Evolutionary conservation across 1,140 invertebrate genomes (phyloP), one percentile per base, ranked within the genome.

Genomic region (Stratiolaelaps scimitus): DNA sequence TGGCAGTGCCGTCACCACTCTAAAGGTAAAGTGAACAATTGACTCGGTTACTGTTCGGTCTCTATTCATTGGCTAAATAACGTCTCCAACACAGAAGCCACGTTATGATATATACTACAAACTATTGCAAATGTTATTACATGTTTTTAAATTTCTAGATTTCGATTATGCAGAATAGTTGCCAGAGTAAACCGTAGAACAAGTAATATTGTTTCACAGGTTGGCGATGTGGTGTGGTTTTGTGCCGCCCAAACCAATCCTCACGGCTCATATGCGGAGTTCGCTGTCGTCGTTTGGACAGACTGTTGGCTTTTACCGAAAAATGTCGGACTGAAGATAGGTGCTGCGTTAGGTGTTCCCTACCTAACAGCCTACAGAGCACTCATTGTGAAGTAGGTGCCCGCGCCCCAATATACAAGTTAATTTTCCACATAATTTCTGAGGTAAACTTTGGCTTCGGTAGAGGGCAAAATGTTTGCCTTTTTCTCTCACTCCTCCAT

Each of bases 331-430:
- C 82, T 79, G 70, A 70, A 73, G n/a, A 74, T 83, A 72, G 81
- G 82, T 43, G 80, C 81, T 15, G 74, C 75, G 19, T 67, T 83
- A 19, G 81, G 80, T 45, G 74, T 82, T 23, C 80, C 82, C 1
- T 83, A 83, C 71, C 81, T 80, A 71, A 81, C 82, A 28, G 80
- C 80, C 1, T 80, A 80, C 69, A 73, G 79, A 70, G 79, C 79
- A 1, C 69, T 81, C 1, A 67, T 79, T 44, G 71, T 73, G 19
- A 76, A 75, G 81, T 81, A 74, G 72, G 70, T 65, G 7, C 20
- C 60, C n/a, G n/a, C n/a, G n/a, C n/a, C n/a, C n/a, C n/a, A n/a
- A n/a, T n/a, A n/a, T n/a, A n/a, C n/a, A n/a, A n/a, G n/a, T n/a
- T n/a, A n/a, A n/a, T n/a, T n/a, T n/a, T n/a, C n/a, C n/a, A n/a